Evolutionary conservation across 2,888 invertebrate genomes (phyloP).

Genomic region (Erebia palarica): DNA sequence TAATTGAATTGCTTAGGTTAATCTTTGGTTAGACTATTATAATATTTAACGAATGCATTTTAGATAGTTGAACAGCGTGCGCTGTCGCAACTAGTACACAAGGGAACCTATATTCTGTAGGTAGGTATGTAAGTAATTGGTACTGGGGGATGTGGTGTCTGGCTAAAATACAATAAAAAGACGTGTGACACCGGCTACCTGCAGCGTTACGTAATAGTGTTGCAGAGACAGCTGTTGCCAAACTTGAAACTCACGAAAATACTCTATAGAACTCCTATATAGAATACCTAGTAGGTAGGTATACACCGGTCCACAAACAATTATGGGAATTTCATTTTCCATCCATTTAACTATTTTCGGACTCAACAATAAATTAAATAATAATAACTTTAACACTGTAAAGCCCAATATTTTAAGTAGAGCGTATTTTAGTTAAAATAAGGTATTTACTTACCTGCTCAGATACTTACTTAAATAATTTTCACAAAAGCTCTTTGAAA

Average conservation of each 20-base stretch:
- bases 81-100: neutral
- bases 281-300: no score
- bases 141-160: neutral
- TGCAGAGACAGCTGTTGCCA: slow-evolving; percentile 72
- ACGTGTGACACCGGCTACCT: slow-evolving; percentile 51
- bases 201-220: slow-evolving; percentile 74
- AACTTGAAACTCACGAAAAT: slow-evolving; percentile 55
- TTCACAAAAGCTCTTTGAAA: no score
- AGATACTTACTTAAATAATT: no score
- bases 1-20: no score
- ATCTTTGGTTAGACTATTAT: no score
- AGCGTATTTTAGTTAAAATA: no score
- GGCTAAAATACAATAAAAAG: slow-evolving; percentile 5
- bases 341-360: neutral
- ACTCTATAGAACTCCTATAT: slow-evolving; percentile 32
- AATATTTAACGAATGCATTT: neutral
- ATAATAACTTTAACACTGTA: no score
- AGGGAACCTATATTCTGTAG: neutral
- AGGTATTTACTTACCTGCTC: no score
- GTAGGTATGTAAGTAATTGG: neutral
- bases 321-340: neutral
- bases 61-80: neutral
- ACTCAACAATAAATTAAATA: neutral
- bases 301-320: no score
- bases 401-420: no score